A percentile compares a stretch with the other conserved stretches of the same genome.
These are phyloP conservation scores for Spilogale gracilis DNA, from an alignment of 2,113 vertebrate species.

Conservation along the genomic window DNA sequence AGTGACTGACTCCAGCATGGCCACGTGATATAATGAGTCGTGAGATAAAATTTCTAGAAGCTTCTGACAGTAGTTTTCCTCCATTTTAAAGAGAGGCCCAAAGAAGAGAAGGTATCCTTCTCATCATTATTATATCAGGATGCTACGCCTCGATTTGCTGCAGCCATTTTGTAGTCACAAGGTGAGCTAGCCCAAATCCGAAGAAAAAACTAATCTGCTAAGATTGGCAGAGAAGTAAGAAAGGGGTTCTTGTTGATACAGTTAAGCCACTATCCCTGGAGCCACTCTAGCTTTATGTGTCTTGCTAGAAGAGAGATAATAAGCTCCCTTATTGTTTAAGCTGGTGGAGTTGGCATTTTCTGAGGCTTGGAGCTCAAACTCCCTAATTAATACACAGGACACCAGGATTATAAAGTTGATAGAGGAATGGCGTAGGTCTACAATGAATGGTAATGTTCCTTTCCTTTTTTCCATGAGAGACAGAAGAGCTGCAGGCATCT, in stretches of 20 bases:
- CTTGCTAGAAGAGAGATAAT: background rate
- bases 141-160: background rate
- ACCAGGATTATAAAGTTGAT: slow-evolving; percentile 1
- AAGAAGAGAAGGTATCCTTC: background rate
- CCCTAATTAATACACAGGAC: background rate
- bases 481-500: background rate
- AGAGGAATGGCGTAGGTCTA: background rate
- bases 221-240: background rate
- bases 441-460: background rate
- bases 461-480: background rate
- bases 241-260: background rate
- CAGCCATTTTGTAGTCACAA: background rate
- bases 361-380: background rate
- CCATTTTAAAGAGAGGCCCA: background rate
- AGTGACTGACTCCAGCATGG: background rate
- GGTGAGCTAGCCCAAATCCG: background rate
- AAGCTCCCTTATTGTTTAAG: slow-evolving; percentile 31
- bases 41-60: slow-evolving; percentile 33
- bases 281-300: background rate
- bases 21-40: background rate
- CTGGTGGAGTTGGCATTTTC: background rate
- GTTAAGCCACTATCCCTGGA: background rate
- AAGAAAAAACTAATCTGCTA: background rate
- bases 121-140: background rate
- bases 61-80: slow-evolving; percentile 23